These are phyloP conservation scores for Eristalis intricaria DNA, from an alignment of 2,888 invertebrate genomes.

Conservation along the genomic window DNA sequence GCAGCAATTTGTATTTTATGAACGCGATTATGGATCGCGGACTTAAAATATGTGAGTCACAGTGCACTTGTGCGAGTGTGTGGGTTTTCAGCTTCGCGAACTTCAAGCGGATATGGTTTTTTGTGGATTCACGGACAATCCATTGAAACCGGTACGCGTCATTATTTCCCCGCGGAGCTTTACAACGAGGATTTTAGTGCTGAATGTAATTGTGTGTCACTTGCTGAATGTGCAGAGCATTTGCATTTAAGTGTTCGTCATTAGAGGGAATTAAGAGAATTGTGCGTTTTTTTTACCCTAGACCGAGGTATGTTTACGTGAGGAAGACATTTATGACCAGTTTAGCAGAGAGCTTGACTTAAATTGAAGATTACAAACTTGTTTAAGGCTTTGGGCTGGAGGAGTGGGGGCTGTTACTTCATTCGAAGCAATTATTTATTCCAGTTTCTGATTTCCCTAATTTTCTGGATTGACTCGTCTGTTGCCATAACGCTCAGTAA, in stretches of 20 bases:
- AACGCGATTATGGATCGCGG: constrained; percentile 55
- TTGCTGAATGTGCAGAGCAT: constrained; percentile 11
- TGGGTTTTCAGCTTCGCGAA: neutral
- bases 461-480: too few relatives aligned
- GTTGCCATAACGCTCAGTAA: too few relatives aligned
- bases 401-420: neutral
- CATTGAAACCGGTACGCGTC: neutral
- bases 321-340: neutral
- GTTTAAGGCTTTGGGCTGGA: neutral
- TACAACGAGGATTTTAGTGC: neutral
- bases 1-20: constrained; percentile 65
- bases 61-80: neutral
- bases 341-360: neutral
- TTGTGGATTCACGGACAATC: neutral
- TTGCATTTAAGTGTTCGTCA: constrained; percentile 3
- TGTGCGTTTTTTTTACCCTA: neutral
- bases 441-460: too few relatives aligned
- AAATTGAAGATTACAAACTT: neutral
- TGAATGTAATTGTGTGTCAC: constrained; percentile 39
- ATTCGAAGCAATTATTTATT: neutral
- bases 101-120: neutral
- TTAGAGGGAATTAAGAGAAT: constrained; percentile 35
- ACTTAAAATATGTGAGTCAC: constrained; percentile 20
- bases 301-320: neutral
- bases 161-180: constrained; percentile 8